Evolutionary conservation across 2,113 vertebrate species (phyloP).

Genomic region (Phrynosoma blainvillii): DNA sequence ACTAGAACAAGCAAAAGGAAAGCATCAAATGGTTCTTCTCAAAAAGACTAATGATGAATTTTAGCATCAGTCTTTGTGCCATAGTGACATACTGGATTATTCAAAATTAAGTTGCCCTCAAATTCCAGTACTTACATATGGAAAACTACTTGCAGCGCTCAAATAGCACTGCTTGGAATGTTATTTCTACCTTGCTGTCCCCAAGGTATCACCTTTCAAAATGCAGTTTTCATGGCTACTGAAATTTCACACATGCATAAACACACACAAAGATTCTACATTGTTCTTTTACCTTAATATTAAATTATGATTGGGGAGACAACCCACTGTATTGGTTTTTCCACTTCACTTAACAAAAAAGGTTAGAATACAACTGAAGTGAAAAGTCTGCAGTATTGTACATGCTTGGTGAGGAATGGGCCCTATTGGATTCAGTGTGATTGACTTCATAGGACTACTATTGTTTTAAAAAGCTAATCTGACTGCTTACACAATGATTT

Average conservation of each 20-base stretch:
- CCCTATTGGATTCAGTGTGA: too few species aligned
- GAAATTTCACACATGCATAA: neutral
- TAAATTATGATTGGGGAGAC: neutral
- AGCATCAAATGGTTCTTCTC: too few species aligned
- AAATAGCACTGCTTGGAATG: neutral
- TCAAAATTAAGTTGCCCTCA: conserved; percentile 4
- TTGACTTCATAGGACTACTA: neutral
- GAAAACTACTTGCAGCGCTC: neutral
- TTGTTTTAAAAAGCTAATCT: neutral
- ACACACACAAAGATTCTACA: neutral
- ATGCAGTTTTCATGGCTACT: conserved; percentile 14
- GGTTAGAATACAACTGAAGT: neutral
- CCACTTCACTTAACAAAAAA: neutral
- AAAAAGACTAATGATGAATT: too few species aligned
- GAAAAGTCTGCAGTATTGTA: neutral
- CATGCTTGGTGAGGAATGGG: neutral
- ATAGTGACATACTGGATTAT: neutral
- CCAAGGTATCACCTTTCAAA: neutral
- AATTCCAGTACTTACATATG: neutral
- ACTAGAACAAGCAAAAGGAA: too few species aligned
- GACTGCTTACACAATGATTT: neutral
- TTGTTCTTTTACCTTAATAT: neutral
- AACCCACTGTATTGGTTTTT: too few species aligned
- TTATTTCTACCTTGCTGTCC: neutral
- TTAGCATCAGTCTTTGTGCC: neutral